phyloP scores from a whole-genome alignment of 2,797 vertebrate genomes.

The Sitta carolinensis region DNA sequence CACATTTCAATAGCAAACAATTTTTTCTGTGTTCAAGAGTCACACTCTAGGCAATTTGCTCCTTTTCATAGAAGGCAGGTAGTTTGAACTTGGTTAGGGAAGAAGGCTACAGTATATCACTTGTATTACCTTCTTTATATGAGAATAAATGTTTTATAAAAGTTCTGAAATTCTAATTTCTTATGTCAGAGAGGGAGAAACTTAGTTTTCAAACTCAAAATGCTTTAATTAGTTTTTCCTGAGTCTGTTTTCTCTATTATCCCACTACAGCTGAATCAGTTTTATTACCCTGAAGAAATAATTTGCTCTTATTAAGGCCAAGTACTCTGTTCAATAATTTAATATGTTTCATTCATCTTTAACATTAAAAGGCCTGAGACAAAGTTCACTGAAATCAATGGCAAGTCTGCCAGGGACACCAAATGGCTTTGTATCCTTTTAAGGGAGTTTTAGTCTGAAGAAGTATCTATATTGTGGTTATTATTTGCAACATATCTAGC shows the following conservation, averaged over 20 bases:
- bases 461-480: neutral
- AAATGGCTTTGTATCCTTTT: neutral
- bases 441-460: neutral
- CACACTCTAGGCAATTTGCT: neutral
- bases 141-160: slow-evolving; percentile 42
- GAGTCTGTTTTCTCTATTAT: slow-evolving; percentile 44
- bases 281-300: slow-evolving; percentile 55
- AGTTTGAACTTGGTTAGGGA: slow-evolving; percentile 5
- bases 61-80: neutral
- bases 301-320: slow-evolving; percentile 52
- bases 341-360: slow-evolving; percentile 39
- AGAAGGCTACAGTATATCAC: neutral
- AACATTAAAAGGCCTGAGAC: neutral
- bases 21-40: neutral
- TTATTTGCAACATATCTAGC: neutral
- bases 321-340: slow-evolving; percentile 37
- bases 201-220: neutral
- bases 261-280: neutral
- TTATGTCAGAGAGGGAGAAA: neutral
- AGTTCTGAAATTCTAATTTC: slow-evolving; percentile 40
- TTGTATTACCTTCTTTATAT: slow-evolving; percentile 16
- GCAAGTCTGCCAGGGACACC: neutral
- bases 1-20: neutral
- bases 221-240: slow-evolving; percentile 47
- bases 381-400: slow-evolving; percentile 42